Percentiles rank a stretch among this genome's conserved stretches.
These are phyloP conservation scores for Anarhynchus alexandrinus DNA, from an alignment of 2,113 vertebrate species.

Conservation along the genomic window DNA sequence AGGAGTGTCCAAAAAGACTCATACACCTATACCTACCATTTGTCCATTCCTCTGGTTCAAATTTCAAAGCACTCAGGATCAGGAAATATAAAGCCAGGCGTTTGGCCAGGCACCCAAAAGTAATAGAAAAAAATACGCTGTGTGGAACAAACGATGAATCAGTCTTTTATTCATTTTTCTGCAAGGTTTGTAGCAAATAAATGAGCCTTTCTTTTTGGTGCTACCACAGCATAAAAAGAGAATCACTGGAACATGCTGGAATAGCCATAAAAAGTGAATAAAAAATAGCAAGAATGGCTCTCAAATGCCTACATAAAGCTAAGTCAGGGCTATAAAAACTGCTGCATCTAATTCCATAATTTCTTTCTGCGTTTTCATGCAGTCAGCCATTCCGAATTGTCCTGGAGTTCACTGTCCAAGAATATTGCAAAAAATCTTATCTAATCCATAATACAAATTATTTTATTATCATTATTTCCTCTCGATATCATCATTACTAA, in stretches of 20 bases:
- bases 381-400: constrained; percentile 59
- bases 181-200: constrained; percentile 60
- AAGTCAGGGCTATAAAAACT: constrained; percentile 54
- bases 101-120: constrained; percentile 25
- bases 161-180: constrained; percentile 61
- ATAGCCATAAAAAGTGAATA: constrained; percentile 58
- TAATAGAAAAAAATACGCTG: constrained; percentile 14
- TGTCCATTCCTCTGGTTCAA: constrained; percentile 38
- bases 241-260: constrained; percentile 58
- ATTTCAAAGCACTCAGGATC: constrained; percentile 31
- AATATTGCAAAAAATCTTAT: not conserved
- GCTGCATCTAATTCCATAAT: constrained; percentile 44
- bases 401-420: constrained; percentile 47
- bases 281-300: constrained; percentile 53
- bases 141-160: constrained; percentile 60
- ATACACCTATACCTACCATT: not conserved
- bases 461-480: not conserved
- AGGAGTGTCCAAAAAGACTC: not conserved
- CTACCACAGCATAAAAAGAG: constrained; percentile 65
- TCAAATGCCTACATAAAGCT: constrained; percentile 59
- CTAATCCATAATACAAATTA: not conserved
- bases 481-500: not conserved
- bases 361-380: constrained; percentile 45
- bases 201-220: constrained; percentile 55
- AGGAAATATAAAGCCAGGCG: constrained; percentile 18